Base-by-base conservation (phyloP, 2,888 invertebrate species). In the Caradrina kadenii region DNA sequence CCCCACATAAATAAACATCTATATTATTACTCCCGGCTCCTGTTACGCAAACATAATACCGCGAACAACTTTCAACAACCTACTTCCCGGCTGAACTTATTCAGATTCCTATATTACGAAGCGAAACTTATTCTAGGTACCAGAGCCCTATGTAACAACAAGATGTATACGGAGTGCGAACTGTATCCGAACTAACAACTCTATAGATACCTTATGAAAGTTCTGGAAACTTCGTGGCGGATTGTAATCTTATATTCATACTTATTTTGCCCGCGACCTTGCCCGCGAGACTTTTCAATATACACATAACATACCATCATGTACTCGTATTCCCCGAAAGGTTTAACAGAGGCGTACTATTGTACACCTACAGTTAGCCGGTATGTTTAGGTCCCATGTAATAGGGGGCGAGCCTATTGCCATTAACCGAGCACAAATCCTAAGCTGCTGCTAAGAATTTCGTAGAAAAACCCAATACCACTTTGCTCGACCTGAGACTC, bases 121-220 rank as follows among this genome's bases (percentile, higher is more conserved):
- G 42, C 19, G 35, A 60, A 77, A 80, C 76, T 77, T 77, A 7
- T 42, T 75, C 63, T 10, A 2, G n/a, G 8, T 60, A 63, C 80
- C 13, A 76, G 45, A 55, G 48, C 10, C 63, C 65, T 70, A 76
- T 76, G 77, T 80, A 71, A 69, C 62, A 52, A 59, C 59, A 55
- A 80, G 80, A 70, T 52, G 48, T 49, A 73, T 35, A 39, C 42
- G 60, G 4, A 60, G 48, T 52, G 49, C 50, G 55, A 65, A 66
- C 65, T 76, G 63, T 76, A 65, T 59, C 62, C 19, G 50, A 60
- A 80, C 59, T 58, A 56, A 2, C 22, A 73, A 61, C 53, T 68
- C 62, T 39, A 62, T 50, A 19, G 73, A 56, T 69, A 76, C 55
- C 76, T 65, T 54, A 53, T 42, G 45, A 69, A 77, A 76, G 26